Conservation (phyloP, 2,888 invertebrate species). For the Drosophila emarginata region DNA sequence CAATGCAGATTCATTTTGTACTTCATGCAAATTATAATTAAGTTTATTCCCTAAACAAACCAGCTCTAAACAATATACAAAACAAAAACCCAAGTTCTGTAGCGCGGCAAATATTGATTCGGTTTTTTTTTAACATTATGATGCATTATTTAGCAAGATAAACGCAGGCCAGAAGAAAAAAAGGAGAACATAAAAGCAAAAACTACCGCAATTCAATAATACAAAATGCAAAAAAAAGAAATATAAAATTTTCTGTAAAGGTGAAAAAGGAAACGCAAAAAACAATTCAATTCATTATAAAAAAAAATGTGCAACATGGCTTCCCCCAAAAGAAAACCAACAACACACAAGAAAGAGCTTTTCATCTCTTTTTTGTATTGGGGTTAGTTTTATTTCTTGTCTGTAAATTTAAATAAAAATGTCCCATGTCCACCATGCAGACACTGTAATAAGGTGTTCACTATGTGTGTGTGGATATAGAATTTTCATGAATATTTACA, state of each 20-base stretch:
- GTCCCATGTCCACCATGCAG: constrained; percentile 53
- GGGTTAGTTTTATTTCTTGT: constrained; percentile 35
- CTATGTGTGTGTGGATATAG: constrained; percentile 42
- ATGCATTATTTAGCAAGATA: constrained; percentile 69
- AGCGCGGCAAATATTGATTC: constrained; percentile 52
- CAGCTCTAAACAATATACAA: constrained; percentile 33
- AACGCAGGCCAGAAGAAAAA: constrained; percentile 42
- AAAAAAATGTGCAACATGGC: constrained; percentile 4
- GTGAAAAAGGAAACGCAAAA: constrained; percentile 14
- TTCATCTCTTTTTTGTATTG: neutral
- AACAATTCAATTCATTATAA: constrained; percentile 16
- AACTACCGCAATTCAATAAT: constrained; percentile 57
- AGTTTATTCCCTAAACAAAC: constrained; percentile 47
- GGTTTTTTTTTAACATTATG: constrained; percentile 51
- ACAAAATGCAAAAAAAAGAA: constrained; percentile 27
- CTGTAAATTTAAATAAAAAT: constrained; percentile 69
- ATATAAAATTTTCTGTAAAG: constrained; percentile 36
- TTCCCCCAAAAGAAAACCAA: neutral
- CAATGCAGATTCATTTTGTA: constrained; percentile 49
- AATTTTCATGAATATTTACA: constrained; percentile 66
- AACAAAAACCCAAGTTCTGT: constrained; percentile 29
- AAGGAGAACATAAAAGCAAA: constrained; percentile 34
- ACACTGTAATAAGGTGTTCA: constrained; percentile 15
- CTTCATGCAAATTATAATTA: constrained; percentile 46
- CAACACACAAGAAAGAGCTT: neutral